A percentile compares a stretch with the other conserved stretches of the same genome.
Conservation (phyloP, 23 tunicate species). For the Oikopleura vanhoeffeni region DNA sequence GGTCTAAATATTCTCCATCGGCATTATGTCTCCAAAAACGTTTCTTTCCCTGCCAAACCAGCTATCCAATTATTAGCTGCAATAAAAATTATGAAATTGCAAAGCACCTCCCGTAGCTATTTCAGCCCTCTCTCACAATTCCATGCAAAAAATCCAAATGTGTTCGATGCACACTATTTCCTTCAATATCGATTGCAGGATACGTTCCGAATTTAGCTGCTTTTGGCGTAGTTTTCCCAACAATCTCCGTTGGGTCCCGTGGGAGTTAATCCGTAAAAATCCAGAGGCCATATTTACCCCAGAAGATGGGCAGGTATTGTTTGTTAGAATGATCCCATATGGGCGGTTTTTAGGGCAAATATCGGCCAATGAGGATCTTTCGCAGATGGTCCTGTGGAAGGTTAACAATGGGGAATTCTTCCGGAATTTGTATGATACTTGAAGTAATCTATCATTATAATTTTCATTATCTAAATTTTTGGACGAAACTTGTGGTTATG, state of each 20-base stretch:
- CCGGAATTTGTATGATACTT: too few relatives aligned
- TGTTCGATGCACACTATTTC: background rate
- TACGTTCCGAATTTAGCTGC: background rate
- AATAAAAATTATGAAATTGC: constrained; percentile 50
- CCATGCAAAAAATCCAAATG: constrained; percentile 33
- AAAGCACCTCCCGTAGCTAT: constrained; percentile 77
- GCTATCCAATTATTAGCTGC: constrained; percentile 50
- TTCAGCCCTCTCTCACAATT: constrained; percentile 90
- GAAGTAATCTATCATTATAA: too few relatives aligned
- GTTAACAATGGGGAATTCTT: too few relatives aligned
- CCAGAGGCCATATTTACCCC: constrained; percentile 98
- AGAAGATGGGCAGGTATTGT: too few relatives aligned
- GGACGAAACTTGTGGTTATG: too few relatives aligned
- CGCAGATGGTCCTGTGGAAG: constrained; percentile 1
- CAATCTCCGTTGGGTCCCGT: background rate
- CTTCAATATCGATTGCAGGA: constrained; percentile 7
- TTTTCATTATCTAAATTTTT: too few relatives aligned
- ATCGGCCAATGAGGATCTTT: background rate
- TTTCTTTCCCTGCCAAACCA: constrained; percentile 17
- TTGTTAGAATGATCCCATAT: constrained; percentile 33
- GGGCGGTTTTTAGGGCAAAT: constrained; percentile 55
- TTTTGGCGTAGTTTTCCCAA: background rate
- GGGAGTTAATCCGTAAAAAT: constrained; percentile 22
- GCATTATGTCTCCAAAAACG: background rate
- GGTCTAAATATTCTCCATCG: background rate